phyloP scores from a whole-genome alignment of 2,113 vertebrate genomes.

The Brienomyrus longianalis region DNA sequence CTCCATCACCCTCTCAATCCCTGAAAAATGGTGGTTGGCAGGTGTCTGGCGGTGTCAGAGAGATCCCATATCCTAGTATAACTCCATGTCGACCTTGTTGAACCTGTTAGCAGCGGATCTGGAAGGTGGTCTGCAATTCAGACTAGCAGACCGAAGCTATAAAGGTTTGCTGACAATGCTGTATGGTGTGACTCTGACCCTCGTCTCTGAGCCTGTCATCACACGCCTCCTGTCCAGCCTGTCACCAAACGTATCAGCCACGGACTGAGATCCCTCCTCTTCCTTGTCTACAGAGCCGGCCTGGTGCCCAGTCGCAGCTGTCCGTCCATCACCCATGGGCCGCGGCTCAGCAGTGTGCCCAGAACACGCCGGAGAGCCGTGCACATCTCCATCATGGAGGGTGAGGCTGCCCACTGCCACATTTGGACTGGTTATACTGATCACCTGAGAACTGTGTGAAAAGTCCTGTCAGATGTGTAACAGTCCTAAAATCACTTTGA shows the following conservation, averaged over 20 bases:
- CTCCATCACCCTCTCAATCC: neutral
- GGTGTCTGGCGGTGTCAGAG: neutral
- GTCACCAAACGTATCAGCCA: neutral
- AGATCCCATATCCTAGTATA: neutral
- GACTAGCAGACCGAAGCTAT: neutral
- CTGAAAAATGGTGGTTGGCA: neutral
- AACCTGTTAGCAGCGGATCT: neutral
- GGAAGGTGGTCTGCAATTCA: neutral
- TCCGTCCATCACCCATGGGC: constrained; percentile 91
- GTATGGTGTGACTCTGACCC: neutral
- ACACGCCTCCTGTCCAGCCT: neutral
- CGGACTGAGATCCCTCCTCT: neutral
- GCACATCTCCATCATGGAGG: constrained; percentile 99
- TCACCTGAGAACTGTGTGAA: neutral
- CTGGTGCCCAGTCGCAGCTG: constrained; percentile 94
- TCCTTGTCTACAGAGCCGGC: constrained; percentile 68
- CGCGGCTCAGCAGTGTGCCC: constrained; percentile 85
- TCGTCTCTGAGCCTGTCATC: neutral
- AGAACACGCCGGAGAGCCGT: constrained; percentile 87
- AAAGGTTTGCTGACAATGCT: neutral
- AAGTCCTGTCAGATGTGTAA: neutral
- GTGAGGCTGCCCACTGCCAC: constrained; percentile 50
- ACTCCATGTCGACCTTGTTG: neutral
- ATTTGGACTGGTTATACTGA: neutral
- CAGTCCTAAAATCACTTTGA: neutral